These are phyloP conservation scores for Thunnus maccoyii DNA, from an alignment of 2,113 vertebrate species.

Conservation along the genomic window DNA sequence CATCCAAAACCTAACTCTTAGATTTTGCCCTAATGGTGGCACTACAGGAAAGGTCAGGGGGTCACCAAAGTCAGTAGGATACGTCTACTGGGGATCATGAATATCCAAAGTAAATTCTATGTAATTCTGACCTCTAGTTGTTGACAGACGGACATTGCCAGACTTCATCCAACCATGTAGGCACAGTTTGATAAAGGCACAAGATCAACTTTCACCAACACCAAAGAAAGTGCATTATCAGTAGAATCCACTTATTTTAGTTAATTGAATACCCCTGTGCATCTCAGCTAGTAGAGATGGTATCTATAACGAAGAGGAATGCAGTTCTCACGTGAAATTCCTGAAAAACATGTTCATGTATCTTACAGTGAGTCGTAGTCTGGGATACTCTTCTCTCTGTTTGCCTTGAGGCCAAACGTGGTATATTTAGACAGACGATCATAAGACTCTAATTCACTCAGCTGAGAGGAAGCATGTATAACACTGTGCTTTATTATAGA, in stretches of 20 bases:
- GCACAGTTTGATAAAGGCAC: background rate
- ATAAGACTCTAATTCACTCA: constrained; percentile 72
- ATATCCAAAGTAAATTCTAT: too few relatives aligned
- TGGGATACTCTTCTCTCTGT: background rate
- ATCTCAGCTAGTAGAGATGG: background rate
- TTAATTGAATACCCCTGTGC: background rate
- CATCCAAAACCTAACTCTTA: too few relatives aligned
- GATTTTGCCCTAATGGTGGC: too few relatives aligned
- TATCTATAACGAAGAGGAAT: background rate
- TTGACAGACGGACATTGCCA: too few relatives aligned
- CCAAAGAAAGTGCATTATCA: background rate
- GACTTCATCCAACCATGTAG: too few relatives aligned
- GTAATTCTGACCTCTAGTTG: too few relatives aligned
- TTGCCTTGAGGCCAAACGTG: constrained; percentile 35
- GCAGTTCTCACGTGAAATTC: background rate
- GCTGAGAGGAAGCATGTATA: constrained; percentile 47
- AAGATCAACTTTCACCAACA: background rate
- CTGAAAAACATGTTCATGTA: background rate
- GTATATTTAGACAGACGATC: constrained; percentile 69
- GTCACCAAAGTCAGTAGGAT: too few relatives aligned
- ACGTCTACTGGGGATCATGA: too few relatives aligned
- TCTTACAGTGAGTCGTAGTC: constrained; percentile 23
- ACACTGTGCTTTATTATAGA: constrained; percentile 45
- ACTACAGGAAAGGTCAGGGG: too few relatives aligned
- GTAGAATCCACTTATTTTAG: background rate